Conservation (phyloP, 2,113 vertebrate species). For the Esox niger region DNA sequence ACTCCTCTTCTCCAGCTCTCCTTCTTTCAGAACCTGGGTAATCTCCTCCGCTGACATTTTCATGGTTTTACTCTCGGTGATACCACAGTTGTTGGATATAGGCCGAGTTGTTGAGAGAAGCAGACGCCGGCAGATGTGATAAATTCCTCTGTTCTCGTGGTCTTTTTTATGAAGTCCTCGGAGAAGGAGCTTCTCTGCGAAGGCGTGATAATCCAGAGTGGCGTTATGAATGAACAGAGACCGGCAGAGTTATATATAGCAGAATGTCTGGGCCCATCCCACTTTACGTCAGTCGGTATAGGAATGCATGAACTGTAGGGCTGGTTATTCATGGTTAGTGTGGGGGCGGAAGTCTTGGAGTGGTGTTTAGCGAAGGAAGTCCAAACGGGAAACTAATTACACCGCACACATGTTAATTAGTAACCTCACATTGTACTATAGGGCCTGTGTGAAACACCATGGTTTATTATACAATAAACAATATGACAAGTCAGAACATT, state of each 20-base stretch:
- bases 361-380: constrained; percentile 47
- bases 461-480: constrained; percentile 34
- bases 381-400: constrained; percentile 55
- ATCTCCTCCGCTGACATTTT: constrained; percentile 77
- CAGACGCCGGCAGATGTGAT: not conserved
- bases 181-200: constrained; percentile 35
- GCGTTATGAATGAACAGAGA: constrained; percentile 50
- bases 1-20: constrained; percentile 94
- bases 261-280: constrained; percentile 46
- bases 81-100: not conserved
- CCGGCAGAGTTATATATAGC: not conserved
- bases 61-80: constrained; percentile 56
- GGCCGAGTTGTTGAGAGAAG: not conserved
- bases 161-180: constrained; percentile 31
- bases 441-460: constrained; percentile 5
- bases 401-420: constrained; percentile 48
- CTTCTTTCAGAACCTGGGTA: constrained; percentile 82
- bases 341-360: constrained; percentile 55
- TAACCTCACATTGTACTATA: constrained; percentile 52
- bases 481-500: no score
- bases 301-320: constrained; percentile 62
- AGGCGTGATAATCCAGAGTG: constrained; percentile 50
- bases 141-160: not conserved
- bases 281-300: constrained; percentile 63
- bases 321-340: constrained; percentile 58